A percentile compares a stretch with the other conserved stretches of the same genome.
These are phyloP conservation scores for Myodes glareolus DNA, from an alignment of 2,113 vertebrate genomes.

Conservation along the genomic window DNA sequence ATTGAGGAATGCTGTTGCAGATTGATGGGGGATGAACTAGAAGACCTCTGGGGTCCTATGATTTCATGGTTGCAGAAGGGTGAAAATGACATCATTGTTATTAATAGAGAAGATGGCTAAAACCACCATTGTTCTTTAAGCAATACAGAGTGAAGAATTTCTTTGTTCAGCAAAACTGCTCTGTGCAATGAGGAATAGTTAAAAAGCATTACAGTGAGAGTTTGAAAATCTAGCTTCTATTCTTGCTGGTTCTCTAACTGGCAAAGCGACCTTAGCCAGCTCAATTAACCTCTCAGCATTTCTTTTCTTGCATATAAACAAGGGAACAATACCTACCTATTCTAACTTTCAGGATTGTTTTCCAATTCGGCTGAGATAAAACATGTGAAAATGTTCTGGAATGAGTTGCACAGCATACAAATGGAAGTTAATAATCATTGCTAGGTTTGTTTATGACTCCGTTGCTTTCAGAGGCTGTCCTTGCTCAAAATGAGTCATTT, in stretches of 20 bases:
- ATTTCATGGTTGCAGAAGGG: slow-evolving; percentile 53
- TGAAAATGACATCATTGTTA: slow-evolving; percentile 58
- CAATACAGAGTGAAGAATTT: slow-evolving; percentile 44
- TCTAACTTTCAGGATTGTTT: slow-evolving; percentile 71
- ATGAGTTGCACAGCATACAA: slow-evolving; percentile 55
- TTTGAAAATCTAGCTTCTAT: slow-evolving; percentile 50
- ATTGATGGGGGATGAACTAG: slow-evolving; percentile 47
- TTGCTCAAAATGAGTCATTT: slow-evolving; percentile 72
- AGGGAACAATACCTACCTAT: slow-evolving; percentile 69
- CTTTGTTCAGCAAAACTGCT: slow-evolving; percentile 69
- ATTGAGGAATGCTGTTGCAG: not conserved
- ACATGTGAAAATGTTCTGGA: slow-evolving; percentile 56
- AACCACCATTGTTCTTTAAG: slow-evolving; percentile 40
- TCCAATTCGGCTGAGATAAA: slow-evolving; percentile 64
- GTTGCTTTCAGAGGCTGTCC: slow-evolving; percentile 63
- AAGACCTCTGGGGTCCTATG: slow-evolving; percentile 41
- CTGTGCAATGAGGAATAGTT: slow-evolving; percentile 22
- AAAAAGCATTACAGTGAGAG: slow-evolving; percentile 52
- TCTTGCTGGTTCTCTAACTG: slow-evolving; percentile 68
- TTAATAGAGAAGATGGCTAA: slow-evolving; percentile 43
- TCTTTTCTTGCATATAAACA: slow-evolving; percentile 71
- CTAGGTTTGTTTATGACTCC: slow-evolving; percentile 67
- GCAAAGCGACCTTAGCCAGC: slow-evolving; percentile 61
- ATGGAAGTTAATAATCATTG: slow-evolving; percentile 75
- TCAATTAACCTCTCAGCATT: slow-evolving; percentile 74